Evolutionary conservation across 1,140 invertebrate genomes (phyloP), one percentile per base, ranked within the genome.

Genomic region (Cydia pomonella): DNA sequence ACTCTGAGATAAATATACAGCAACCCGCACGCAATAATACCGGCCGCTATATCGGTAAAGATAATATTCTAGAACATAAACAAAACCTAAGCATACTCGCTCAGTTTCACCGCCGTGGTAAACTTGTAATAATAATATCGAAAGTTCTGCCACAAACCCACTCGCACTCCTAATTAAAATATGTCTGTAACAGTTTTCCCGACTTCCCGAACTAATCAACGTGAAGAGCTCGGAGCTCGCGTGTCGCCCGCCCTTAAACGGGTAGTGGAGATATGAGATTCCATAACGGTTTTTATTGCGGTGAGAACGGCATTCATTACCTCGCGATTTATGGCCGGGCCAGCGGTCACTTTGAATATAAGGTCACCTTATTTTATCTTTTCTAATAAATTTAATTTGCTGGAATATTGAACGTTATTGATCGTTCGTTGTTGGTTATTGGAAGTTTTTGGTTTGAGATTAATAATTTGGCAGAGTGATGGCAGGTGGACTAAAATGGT

Each of bases 231-330:
- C n/a, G 3, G 44, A 53, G 16, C 50, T 59, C 53, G 53, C 53
- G 53, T 59, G 53, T 59, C 53, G 18, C 16, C 47, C 47, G 33
- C 16, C 47, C 53, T 23, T 59, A 23, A 59, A 59, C 21, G 53
- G 53, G 47, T 50, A 75, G 33, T 13, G 76, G 73, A 77, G 82
- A 83, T 82, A 84, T 84, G 82, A 78, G 74, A 72, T 18, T n/a
- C 80, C 82, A 79, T 82, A 84, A 83, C 79, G 79, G 81, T 84
- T 87, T 86, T 84, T 86, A 87, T 87, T 82, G 84, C 81, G 80
- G 87, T 82, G 82, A 84, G 75, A 85, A 84, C 76, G 81, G 86
- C 82, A 87, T 86, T 87, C 82, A 86, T 87, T 88, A 84, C 79
- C 27, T 69, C 77, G 80, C 79, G 82, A 85, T 86, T 87, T 87